Conservation (phyloP, 2,113 vertebrate species). For the Australoheros scitulus region DNA sequence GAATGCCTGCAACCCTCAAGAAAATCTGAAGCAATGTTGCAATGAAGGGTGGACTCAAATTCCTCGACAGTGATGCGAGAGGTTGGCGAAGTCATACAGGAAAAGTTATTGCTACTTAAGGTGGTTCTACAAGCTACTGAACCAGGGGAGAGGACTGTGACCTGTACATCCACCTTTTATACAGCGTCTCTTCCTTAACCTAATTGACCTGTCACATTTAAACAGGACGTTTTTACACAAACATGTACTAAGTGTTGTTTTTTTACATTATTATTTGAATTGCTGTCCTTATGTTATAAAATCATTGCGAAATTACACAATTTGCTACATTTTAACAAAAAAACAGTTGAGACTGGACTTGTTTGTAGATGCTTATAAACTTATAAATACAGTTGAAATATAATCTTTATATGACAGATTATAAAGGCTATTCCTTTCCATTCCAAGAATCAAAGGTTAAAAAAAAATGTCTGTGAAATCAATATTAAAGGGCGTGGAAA, state of each 20-base stretch:
- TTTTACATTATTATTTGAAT: background rate
- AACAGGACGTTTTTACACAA: too few species aligned
- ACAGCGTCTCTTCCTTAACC: background rate
- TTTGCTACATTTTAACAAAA: background rate
- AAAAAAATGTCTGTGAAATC: background rate
- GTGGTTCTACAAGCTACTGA: too few species aligned
- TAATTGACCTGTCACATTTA: too few species aligned
- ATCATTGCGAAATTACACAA: background rate
- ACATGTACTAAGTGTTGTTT: background rate
- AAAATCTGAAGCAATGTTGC: too few species aligned
- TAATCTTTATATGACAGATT: background rate
- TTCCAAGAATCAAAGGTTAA: rapidly evolving
- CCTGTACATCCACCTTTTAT: background rate
- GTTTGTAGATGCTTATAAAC: background rate
- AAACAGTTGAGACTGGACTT: background rate
- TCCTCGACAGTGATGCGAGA: too few species aligned
- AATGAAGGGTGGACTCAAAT: too few species aligned
- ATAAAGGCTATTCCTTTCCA: background rate
- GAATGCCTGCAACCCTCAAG: too few species aligned
- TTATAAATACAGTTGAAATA: background rate
- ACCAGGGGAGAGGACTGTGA: too few species aligned
- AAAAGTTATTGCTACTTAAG: too few species aligned
- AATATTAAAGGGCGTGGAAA: background rate
- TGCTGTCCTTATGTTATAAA: background rate
- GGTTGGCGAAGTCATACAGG: too few species aligned